phyloP scores from a whole-genome alignment of 2,888 invertebrate species.

The Caenorhabditis panamensis region DNA sequence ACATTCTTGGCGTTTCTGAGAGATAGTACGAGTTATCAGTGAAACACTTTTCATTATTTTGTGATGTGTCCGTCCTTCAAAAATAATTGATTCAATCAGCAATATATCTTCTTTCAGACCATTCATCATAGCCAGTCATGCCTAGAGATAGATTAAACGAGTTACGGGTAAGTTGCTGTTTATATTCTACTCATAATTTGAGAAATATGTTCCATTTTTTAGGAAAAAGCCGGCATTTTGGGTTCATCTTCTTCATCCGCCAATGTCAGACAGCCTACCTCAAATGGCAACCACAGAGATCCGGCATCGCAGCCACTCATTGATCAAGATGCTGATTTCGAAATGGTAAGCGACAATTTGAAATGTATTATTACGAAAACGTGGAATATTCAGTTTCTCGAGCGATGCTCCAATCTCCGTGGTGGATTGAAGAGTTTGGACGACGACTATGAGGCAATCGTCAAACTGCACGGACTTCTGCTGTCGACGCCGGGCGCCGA shows the following conservation, averaged over 20 bases:
- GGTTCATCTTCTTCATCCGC: not conserved
- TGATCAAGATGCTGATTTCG: conserved; percentile 55
- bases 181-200: not conserved
- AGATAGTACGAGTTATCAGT: conserved; percentile 30
- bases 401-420: conserved; percentile 49
- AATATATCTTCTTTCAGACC: conserved; percentile 19
- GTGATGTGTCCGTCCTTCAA: conserved; percentile 1
- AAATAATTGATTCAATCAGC: conserved; percentile 9
- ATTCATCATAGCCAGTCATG: conserved; percentile 39
- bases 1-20: not conserved
- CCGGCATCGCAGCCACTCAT: conserved; percentile 44
- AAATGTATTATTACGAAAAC: too few species aligned
- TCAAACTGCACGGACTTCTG: conserved; percentile 45
- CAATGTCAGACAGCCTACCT: conserved; percentile 5
- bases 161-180: conserved; percentile 35
- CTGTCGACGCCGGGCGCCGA: conserved; percentile 60
- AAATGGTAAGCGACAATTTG: conserved; percentile 37
- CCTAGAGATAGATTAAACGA: conserved; percentile 62
- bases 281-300: conserved; percentile 20
- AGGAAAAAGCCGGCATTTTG: conserved; percentile 54
- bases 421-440: conserved; percentile 43
- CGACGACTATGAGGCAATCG: conserved; percentile 49
- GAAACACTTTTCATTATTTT: conserved; percentile 12
- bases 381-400: too few species aligned
- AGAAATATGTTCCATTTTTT: conserved; percentile 4